These are phyloP conservation scores for Microtus montanus DNA, from an alignment of 2,113 vertebrate genomes.

Conservation along the genomic window DNA sequence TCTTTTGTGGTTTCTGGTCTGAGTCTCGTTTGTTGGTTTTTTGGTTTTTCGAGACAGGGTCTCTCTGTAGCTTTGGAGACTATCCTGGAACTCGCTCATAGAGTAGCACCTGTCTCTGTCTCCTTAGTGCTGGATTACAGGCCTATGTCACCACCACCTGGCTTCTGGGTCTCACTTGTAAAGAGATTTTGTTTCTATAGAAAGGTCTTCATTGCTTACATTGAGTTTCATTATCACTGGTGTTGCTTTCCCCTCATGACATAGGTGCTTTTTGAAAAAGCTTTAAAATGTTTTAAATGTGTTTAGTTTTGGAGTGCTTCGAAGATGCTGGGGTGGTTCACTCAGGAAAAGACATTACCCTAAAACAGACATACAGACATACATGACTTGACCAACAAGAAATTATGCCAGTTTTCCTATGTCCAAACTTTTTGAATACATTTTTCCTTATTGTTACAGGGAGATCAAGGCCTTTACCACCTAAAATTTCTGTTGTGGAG, in stretches of 20 bases:
- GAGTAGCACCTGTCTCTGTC: no score
- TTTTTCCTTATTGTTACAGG: slow-evolving; percentile 5
- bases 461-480: neutral
- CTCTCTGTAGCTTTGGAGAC: no score
- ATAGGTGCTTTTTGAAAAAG: neutral
- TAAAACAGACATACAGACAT: neutral
- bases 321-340: slow-evolving; percentile 7
- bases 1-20: slow-evolving; percentile 46
- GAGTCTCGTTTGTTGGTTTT: neutral
- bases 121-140: no score
- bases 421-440: neutral
- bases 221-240: slow-evolving; percentile 22
- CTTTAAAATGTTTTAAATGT: slow-evolving; percentile 13
- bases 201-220: neutral
- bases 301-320: neutral
- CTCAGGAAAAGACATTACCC: neutral
- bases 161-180: neutral
- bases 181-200: neutral
- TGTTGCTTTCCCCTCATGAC: neutral
- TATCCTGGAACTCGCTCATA: no score
- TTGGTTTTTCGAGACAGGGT: no score
- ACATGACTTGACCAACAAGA: neutral
- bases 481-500: neutral
- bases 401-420: neutral
- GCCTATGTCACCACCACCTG: no score